Conservation (phyloP, 2,888 invertebrate genomes). For the Drosophila flavopinicola region DNA sequence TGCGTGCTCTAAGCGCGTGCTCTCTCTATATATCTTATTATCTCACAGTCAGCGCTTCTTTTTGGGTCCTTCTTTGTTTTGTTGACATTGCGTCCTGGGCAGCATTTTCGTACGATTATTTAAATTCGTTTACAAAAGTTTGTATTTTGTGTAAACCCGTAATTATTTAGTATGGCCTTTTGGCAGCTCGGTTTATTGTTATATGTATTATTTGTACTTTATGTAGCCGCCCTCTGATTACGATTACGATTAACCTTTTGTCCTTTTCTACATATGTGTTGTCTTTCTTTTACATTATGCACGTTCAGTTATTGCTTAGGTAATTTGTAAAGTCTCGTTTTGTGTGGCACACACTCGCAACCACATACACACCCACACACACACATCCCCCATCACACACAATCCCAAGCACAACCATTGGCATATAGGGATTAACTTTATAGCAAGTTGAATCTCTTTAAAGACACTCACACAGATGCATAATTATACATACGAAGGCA, state of each 20-base stretch:
- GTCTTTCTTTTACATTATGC: slow-evolving; percentile 31
- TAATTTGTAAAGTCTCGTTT: slow-evolving; percentile 28
- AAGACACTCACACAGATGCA: slow-evolving; percentile 25
- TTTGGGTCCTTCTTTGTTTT: slow-evolving; percentile 11
- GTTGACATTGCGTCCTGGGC: slow-evolving; percentile 29
- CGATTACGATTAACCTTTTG: slow-evolving; percentile 16
- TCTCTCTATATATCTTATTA: slow-evolving; percentile 11
- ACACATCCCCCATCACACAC: neutral
- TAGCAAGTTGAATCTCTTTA: slow-evolving; percentile 34
- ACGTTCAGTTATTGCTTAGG: slow-evolving; percentile 36
- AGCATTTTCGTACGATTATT: slow-evolving; percentile 17
- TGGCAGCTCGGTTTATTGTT: slow-evolving; percentile 25
- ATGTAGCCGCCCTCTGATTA: slow-evolving; percentile 12
- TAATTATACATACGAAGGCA: slow-evolving; percentile 34
- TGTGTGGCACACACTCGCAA: slow-evolving; percentile 6
- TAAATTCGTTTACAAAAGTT: neutral
- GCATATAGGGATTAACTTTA: slow-evolving; percentile 16
- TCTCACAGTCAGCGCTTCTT: slow-evolving; percentile 14
- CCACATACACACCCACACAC: slow-evolving; percentile 8
- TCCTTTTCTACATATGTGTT: slow-evolving; percentile 28
- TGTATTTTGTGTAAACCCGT: slow-evolving; percentile 29
- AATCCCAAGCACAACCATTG: slow-evolving; percentile 4
- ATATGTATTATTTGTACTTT: slow-evolving; percentile 24
- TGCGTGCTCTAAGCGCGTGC: slow-evolving; percentile 35
- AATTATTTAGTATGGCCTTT: slow-evolving; percentile 18